phyloP scores from a whole-genome alignment of 2,888 invertebrate genomes.

The Scaptomyza flava region DNA sequence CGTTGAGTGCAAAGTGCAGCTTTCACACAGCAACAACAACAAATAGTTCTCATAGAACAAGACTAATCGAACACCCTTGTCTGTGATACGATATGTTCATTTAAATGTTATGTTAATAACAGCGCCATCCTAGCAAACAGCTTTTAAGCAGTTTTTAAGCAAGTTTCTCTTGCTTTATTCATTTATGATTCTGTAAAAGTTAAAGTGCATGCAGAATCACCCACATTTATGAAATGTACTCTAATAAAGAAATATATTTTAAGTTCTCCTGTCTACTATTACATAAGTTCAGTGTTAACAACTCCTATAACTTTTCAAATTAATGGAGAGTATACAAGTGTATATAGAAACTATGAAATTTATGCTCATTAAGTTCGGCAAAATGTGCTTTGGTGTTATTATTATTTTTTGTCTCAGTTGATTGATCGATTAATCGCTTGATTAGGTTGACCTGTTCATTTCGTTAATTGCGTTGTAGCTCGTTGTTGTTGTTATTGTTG shows the following conservation, averaged over 20 bases:
- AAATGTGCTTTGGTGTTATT: conserved; percentile 35
- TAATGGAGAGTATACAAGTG: background rate
- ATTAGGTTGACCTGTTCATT: conserved; percentile 60
- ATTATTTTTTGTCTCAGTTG: conserved; percentile 63
- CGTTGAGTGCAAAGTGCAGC: conserved; percentile 41
- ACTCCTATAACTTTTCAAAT: background rate
- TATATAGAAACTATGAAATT: background rate
- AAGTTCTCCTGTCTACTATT: too few relatives aligned
- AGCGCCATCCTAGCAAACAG: too few relatives aligned
- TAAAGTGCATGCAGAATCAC: too few relatives aligned
- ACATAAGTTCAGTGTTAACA: background rate
- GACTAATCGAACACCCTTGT: conserved; percentile 13
- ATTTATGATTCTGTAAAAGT: too few relatives aligned
- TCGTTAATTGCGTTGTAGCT: conserved; percentile 58
- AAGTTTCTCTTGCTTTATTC: too few relatives aligned
- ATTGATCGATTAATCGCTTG: conserved; percentile 72
- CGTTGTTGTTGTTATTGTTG: conserved; percentile 10
- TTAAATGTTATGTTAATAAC: too few relatives aligned
- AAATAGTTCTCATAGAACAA: background rate
- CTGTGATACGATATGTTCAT: too few relatives aligned
- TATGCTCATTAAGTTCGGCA: conserved; percentile 40
- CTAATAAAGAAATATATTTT: too few relatives aligned
- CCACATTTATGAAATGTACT: too few relatives aligned
- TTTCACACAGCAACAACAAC: conserved; percentile 17
- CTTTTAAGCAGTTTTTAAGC: too few relatives aligned